Evolutionary conservation across 2,113 vertebrate genomes (phyloP).

Genomic region (Telmatochromis sp.): DNA sequence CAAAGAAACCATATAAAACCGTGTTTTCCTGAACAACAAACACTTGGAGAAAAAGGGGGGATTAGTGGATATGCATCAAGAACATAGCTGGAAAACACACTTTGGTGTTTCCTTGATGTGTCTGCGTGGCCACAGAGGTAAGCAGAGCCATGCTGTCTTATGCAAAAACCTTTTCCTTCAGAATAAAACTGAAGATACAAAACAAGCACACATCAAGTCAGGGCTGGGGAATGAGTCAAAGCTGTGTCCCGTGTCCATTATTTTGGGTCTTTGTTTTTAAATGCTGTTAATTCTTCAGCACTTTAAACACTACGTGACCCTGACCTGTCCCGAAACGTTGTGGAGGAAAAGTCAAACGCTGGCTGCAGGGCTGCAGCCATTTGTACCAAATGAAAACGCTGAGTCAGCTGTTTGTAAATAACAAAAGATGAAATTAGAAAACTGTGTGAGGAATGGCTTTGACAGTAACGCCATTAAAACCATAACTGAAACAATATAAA

Average conservation of each 20-base stretch:
- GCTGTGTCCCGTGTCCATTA: not conserved
- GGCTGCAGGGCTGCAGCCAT: not conserved
- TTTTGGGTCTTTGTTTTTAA: not conserved
- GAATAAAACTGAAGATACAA: not conserved
- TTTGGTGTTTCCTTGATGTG: not conserved
- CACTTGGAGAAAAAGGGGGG: not conserved
- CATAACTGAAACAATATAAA: not conserved
- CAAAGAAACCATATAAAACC: not conserved
- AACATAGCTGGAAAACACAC: not conserved
- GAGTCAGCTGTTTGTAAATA: not conserved
- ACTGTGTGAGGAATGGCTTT: not conserved
- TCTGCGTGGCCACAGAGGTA: not conserved
- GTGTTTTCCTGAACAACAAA: not conserved
- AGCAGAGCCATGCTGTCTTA: not conserved
- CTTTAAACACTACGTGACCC: not conserved
- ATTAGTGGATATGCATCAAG: not conserved
- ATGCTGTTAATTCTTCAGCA: not conserved
- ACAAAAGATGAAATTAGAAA: not conserved
- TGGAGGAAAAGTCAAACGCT: not conserved
- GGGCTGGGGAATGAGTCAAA: not conserved
- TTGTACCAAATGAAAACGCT: not conserved
- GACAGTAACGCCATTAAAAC: not conserved
- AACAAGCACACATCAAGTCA: not conserved
- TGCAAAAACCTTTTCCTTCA: conserved; percentile 5
- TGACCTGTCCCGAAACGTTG: not conserved